Evolutionary conservation across 1,140 invertebrate species (phyloP).

Genomic region (Formica exsecta): DNA sequence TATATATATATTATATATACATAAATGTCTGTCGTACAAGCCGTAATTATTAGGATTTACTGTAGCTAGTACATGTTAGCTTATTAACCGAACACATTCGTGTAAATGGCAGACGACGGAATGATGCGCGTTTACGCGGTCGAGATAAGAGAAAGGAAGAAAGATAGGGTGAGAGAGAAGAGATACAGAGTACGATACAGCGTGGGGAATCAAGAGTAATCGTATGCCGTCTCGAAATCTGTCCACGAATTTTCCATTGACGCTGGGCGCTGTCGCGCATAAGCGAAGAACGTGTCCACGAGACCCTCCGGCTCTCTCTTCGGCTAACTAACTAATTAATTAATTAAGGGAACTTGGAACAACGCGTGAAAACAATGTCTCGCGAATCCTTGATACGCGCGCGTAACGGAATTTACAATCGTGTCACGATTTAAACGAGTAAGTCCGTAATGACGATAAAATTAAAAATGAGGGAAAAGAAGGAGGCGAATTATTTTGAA

Average conservation of each 20-base stretch:
- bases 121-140: constrained; percentile 37
- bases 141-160: background rate
- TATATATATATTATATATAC: constrained; percentile 73
- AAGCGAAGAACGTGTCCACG: constrained; percentile 24
- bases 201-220: constrained; percentile 49
- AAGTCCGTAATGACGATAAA: constrained; percentile 32
- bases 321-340: constrained; percentile 57
- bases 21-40: constrained; percentile 84
- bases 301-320: constrained; percentile 33
- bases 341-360: constrained; percentile 65
- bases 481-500: background rate
- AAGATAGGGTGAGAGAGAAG: background rate
- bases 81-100: constrained; percentile 70
- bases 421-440: constrained; percentile 36
- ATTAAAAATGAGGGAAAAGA: background rate
- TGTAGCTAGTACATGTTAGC: constrained; percentile 82
- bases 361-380: constrained; percentile 52
- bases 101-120: constrained; percentile 44
- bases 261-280: constrained; percentile 72
- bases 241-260: constrained; percentile 80
- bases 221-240: constrained; percentile 78
- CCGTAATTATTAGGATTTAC: constrained; percentile 80
- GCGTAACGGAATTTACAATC: constrained; percentile 39
- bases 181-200: constrained; percentile 17
- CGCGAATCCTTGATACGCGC: constrained; percentile 37